Evolutionary conservation across 2,797 vertebrate genomes (phyloP), one percentile per base, ranked within the genome.

Genomic region (Manis javanica): DNA sequence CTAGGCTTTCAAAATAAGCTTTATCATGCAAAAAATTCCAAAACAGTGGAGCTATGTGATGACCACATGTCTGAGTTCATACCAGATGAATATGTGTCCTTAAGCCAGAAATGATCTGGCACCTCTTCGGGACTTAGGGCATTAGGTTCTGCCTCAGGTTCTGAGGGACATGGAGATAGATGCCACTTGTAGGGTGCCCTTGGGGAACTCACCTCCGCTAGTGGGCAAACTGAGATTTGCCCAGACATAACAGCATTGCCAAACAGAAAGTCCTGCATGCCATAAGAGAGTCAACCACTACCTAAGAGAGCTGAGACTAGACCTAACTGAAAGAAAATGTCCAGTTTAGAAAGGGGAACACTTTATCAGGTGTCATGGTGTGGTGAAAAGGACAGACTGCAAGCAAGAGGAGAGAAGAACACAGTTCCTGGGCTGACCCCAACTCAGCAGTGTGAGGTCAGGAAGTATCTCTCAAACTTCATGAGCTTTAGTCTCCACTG

Each of bases 1-100:
- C 83, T 88, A 90, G 84, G 88, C 37, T 39, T 91, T 95, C 42
- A 57, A 94, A 77, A 7, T 4, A 82, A 84, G 34, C 71, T 93
- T 98, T 63, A 96, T 69, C 57, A n/a, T 94, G 92, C 31, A 87
- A 31, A 71, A 42, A 63, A 46, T 37, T 89, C 42, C 53, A 51
- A 55, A 90, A 66, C 14, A 39, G 42, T 49, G 11, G 51, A 79
- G 53, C 12, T 12, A 23, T 2, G 21, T 13, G 26, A n/a, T 79
- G 81, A 66, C 10, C 29, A 51, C 16, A 2, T 11, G 39, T 57
- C 46, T 72, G 14, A n/a, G 23, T 90, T 78, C 18, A 29, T 26
- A 66, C 10, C 15, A 87, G 63, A 46, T 11, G 23, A 86, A 46
- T 71, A 18, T 13, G 34, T 69, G 23, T 64, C 94, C 75, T 86